phyloP scores from a whole-genome alignment of 2,113 vertebrate genomes.

The Ahaetulla prasina region DNA sequence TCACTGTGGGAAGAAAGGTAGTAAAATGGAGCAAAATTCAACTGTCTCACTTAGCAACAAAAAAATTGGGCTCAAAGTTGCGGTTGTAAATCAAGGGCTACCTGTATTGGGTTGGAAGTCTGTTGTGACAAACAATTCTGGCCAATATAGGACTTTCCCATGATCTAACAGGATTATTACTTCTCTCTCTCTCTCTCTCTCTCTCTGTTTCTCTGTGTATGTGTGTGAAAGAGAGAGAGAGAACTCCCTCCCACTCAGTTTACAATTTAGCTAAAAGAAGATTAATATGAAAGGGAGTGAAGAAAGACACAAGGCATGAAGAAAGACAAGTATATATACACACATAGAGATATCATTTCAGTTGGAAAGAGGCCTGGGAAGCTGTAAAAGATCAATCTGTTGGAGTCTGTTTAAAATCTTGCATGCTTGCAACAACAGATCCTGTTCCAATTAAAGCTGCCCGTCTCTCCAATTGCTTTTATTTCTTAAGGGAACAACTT shows the following conservation, averaged over 20 bases:
- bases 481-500: not conserved
- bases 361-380: not conserved
- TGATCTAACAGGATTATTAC: not conserved
- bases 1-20: not conserved
- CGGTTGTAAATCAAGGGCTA: too few species aligned
- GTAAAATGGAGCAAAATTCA: not conserved
- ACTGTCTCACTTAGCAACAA: too few species aligned
- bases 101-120: not conserved
- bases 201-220: not conserved
- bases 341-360: not conserved
- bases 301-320: not conserved
- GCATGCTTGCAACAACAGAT: not conserved
- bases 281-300: not conserved
- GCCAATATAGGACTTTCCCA: not conserved
- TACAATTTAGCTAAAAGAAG: not conserved
- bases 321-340: not conserved
- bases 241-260: not conserved
- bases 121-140: not conserved
- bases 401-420: not conserved
- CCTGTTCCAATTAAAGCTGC: constrained; percentile 13
- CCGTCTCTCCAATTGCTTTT: not conserved
- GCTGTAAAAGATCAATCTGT: not conserved
- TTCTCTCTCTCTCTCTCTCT: not conserved
- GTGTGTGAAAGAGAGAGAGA: not conserved
- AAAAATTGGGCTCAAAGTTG: not conserved